Conservation (phyloP, 2,113 vertebrate species). For the Orthonyx spaldingii region DNA sequence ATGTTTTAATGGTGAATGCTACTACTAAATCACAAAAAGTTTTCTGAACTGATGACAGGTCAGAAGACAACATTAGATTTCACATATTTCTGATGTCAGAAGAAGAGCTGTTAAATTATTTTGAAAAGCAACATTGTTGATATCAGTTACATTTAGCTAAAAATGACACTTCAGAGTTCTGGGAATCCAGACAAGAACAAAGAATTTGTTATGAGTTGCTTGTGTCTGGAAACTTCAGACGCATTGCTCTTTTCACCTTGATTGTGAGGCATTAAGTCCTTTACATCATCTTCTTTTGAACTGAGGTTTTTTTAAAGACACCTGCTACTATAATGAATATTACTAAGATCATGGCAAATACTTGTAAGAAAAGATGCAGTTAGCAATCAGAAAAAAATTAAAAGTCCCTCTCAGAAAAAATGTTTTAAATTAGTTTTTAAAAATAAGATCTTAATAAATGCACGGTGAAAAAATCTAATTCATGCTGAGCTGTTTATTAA, state of each 20-base stretch:
- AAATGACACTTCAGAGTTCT: not conserved
- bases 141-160: not conserved
- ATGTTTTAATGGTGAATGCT: not conserved
- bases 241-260: not conserved
- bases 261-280: not conserved
- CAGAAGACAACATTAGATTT: not conserved
- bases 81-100: not conserved
- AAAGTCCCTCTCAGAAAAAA: not conserved
- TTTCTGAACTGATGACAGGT: not conserved
- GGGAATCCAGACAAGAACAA: not conserved
- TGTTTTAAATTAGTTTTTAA: not conserved
- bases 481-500: not conserved
- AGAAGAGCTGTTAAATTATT: not conserved
- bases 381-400: not conserved
- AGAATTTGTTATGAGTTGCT: not conserved
- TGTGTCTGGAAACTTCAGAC: not conserved
- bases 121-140: not conserved
- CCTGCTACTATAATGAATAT: not conserved
- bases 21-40: not conserved
- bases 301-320: not conserved
- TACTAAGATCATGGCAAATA: not conserved
- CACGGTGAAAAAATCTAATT: not conserved
- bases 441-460: not conserved
- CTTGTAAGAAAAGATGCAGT: not conserved
- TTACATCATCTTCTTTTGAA: not conserved